Evolutionary conservation across 2,888 invertebrate species (phyloP).

Genomic region (Drosophila kambysellisi): DNA sequence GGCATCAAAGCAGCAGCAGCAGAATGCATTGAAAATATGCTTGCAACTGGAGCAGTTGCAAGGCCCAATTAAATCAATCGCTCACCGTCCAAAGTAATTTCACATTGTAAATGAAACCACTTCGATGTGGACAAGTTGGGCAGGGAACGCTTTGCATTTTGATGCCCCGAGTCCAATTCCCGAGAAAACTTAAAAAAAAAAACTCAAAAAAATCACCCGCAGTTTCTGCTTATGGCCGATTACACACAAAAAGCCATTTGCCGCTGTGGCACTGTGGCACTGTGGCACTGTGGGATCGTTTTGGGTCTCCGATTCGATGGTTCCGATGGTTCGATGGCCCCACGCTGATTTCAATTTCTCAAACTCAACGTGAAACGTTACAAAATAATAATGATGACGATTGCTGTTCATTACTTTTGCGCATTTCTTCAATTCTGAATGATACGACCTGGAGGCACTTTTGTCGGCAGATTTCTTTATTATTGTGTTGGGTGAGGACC

Average conservation of each 20-base stretch:
- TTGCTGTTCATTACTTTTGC: conserved; percentile 67
- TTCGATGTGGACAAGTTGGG: conserved; percentile 16
- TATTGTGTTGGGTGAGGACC: conserved; percentile 61
- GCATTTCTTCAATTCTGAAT: conserved; percentile 70
- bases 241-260: conserved; percentile 71
- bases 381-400: conserved; percentile 78
- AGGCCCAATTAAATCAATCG: conserved; percentile 1
- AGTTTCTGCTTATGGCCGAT: conserved; percentile 68
- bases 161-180: background rate
- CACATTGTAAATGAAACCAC: conserved; percentile 52
- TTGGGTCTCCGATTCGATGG: background rate
- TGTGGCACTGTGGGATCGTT: conserved; percentile 3
- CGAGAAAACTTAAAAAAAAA: background rate
- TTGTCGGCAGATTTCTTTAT: conserved; percentile 77
- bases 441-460: conserved; percentile 46
- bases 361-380: conserved; percentile 74
- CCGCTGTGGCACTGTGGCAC: conserved; percentile 38
- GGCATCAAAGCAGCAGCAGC: background rate
- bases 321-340: conserved; percentile 31
- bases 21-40: background rate
- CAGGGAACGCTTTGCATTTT: conserved; percentile 19
- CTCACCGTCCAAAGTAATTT: conserved; percentile 3
- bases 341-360: conserved; percentile 79
- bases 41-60: background rate
- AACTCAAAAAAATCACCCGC: conserved; percentile 45